Evolutionary conservation across 2,888 invertebrate species (phyloP), one percentile per base, ranked within the genome.

Genomic region (Xiphydria camelus): DNA sequence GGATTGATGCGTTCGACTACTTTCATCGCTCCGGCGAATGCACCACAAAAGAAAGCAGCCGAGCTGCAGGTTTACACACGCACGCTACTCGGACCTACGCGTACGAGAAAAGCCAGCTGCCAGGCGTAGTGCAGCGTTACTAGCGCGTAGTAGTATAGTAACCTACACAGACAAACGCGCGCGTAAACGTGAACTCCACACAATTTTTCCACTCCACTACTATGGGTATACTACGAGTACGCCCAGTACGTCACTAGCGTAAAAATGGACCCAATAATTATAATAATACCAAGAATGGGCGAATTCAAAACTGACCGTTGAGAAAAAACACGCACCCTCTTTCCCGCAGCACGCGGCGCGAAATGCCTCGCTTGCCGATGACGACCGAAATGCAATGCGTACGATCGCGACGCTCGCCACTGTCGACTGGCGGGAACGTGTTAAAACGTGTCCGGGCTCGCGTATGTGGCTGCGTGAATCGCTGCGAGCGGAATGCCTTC

Each of bases 41-140:
- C 26, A 36, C 9, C 15, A 33, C 14, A 34, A 40, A 45, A 31
- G 38, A 17, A 20, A 34, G 22, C 9, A 19, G 39, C 39, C 36
- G 36, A 34, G 26, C 42, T 50, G 54, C 54, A 57, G 56, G 56
- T 47, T 54, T 44, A 43, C 14, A 15, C 43, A 20, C 26, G 29
- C 23, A 25, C 43, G 32, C 33, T 29, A 20, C 32, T 17, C n/a
- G 14, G 23, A 9, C 25, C 38, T 41, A 54, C 47, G 34, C 47
- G 49, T 41, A 42, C 29, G 40, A 45, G 37, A 50, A 34, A 45
- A 47, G 15, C 12, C 29, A 15, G 12, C 12, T 29, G 14, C 29
- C 29, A 29, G 14, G 15, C 29, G 15, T 14, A 15, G 7, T 29
- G 15, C 14, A 3, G 29, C 14, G 14, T 29, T 29, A 14, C 29